phyloP scores from a whole-genome alignment of 2,888 invertebrate species.

The Baronia brevicornis region DNA sequence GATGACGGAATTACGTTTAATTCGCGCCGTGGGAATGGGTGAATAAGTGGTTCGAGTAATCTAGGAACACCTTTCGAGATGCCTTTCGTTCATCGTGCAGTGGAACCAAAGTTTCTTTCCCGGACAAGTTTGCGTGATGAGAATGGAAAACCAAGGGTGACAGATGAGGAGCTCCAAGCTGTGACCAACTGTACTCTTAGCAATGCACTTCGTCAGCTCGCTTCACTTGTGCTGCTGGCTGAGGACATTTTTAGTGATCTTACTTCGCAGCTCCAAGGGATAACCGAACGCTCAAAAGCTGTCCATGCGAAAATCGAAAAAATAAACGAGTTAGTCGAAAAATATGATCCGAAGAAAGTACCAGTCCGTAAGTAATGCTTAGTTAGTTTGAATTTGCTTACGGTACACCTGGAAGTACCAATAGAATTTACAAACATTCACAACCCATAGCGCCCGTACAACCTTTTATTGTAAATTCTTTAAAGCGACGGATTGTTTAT shows the following conservation, averaged over 20 bases:
- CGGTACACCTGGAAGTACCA: slow-evolving; percentile 9
- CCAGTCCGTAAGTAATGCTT: slow-evolving; percentile 90
- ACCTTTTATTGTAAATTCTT: slow-evolving; percentile 6
- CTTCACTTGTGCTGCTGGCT: slow-evolving; percentile 87
- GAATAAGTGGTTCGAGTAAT: slow-evolving; percentile 53
- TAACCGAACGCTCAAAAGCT: slow-evolving; percentile 82
- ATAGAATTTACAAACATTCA: slow-evolving; percentile 16
- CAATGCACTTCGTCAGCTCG: slow-evolving; percentile 89
- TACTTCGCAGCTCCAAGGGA: slow-evolving; percentile 82
- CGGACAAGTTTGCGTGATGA: slow-evolving; percentile 78
- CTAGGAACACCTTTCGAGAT: slow-evolving; percentile 71
- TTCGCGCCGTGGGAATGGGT: slow-evolving; percentile 63
- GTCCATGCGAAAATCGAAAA: slow-evolving; percentile 81
- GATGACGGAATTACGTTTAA: slow-evolving; percentile 65
- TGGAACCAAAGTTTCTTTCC: slow-evolving; percentile 88
- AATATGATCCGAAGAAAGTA: slow-evolving; percentile 90
- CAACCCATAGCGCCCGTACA: slow-evolving; percentile 3
- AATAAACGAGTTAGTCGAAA: slow-evolving; percentile 82
- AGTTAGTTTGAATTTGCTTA: slow-evolving; percentile 16
- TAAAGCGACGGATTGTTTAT: slow-evolving; percentile 11
- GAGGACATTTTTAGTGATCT: slow-evolving; percentile 91
- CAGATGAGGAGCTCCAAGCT: slow-evolving; percentile 87
- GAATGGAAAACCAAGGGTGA: slow-evolving; percentile 75
- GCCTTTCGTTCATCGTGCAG: slow-evolving; percentile 91
- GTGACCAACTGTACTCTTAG: slow-evolving; percentile 91